Conservation (phyloP, 2,113 vertebrate species). For the Poeciliopsis prolifica region DNA sequence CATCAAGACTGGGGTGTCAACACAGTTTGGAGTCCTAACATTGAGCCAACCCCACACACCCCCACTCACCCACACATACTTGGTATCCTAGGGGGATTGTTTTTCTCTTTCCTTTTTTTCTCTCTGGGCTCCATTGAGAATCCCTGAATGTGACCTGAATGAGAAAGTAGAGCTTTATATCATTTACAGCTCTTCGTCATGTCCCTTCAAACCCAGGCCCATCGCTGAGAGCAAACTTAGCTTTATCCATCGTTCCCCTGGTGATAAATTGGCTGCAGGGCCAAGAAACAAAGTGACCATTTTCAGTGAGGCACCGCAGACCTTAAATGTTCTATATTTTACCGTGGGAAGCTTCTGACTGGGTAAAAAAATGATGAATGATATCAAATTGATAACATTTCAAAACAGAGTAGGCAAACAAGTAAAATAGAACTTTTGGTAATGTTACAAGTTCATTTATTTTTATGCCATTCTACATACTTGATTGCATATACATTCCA, state of each 20-base stretch:
- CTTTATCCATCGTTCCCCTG: neutral
- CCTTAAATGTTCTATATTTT: neutral
- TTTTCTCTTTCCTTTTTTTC: constrained; percentile 7
- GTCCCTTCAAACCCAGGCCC: constrained; percentile 1
- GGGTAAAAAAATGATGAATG: neutral
- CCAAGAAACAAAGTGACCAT: constrained; percentile 3
- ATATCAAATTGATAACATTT: neutral
- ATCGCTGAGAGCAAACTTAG: constrained; percentile 10
- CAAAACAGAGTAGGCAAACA: neutral
- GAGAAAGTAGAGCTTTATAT: neutral
- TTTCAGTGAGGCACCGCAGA: neutral
- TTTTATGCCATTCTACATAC: neutral
- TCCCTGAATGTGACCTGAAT: constrained; percentile 19
- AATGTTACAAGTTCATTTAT: neutral
- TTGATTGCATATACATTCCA: neutral
- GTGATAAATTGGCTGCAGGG: constrained; percentile 19
- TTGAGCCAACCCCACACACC: constrained; percentile 1
- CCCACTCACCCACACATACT: neutral
- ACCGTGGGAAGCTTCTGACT: neutral
- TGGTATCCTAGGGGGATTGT: constrained; percentile 13
- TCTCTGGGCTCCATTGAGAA: constrained; percentile 6
- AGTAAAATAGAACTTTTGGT: neutral
- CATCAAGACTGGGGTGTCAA: constrained; percentile 34
- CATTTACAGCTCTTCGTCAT: neutral
- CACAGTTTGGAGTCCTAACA: constrained; percentile 14